Conservation (phyloP, 2,888 invertebrate species). For the Theristus sp. region DNA sequence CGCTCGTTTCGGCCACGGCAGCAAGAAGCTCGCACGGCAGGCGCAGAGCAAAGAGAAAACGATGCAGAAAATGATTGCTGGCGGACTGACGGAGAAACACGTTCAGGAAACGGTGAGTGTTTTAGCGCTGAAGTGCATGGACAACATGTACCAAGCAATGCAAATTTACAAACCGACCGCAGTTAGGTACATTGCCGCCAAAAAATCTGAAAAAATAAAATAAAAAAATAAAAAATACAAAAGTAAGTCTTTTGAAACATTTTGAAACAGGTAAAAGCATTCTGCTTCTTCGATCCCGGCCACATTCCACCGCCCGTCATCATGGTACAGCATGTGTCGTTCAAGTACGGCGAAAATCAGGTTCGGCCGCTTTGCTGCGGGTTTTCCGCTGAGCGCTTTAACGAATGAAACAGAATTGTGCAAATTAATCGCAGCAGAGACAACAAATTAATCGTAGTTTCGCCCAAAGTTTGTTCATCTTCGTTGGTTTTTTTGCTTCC, state of each 20-base stretch:
- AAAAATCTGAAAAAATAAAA: no score
- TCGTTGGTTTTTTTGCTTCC: no score
- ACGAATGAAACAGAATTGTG: no score
- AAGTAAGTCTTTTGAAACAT: not conserved
- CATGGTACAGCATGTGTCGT: slow-evolving; percentile 96
- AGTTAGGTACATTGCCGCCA: no score
- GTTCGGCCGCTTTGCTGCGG: no score
- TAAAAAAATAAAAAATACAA: not conserved
- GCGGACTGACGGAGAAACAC: slow-evolving; percentile 87
- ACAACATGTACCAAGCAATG: no score
- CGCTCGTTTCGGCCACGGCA: slow-evolving; percentile 96
- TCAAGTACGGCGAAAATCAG: slow-evolving; percentile 50
- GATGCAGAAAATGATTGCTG: slow-evolving; percentile 94
- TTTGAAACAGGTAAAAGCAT: slow-evolving; percentile 57
- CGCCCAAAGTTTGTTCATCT: no score
- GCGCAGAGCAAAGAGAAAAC: slow-evolving; percentile 99
- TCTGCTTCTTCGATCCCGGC: slow-evolving; percentile 87
- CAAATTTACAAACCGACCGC: no score
- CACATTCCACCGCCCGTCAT: slow-evolving; percentile 94
- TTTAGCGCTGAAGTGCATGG: no score
- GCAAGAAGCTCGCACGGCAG: slow-evolving; percentile 89
- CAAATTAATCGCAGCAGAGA: no score
- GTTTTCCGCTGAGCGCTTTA: not conserved
- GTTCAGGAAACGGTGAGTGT: slow-evolving; percentile 49
- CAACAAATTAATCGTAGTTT: no score